These are phyloP conservation scores for Orussus abietinus DNA, from an alignment of 1,140 invertebrate genomes.

Conservation along the genomic window DNA sequence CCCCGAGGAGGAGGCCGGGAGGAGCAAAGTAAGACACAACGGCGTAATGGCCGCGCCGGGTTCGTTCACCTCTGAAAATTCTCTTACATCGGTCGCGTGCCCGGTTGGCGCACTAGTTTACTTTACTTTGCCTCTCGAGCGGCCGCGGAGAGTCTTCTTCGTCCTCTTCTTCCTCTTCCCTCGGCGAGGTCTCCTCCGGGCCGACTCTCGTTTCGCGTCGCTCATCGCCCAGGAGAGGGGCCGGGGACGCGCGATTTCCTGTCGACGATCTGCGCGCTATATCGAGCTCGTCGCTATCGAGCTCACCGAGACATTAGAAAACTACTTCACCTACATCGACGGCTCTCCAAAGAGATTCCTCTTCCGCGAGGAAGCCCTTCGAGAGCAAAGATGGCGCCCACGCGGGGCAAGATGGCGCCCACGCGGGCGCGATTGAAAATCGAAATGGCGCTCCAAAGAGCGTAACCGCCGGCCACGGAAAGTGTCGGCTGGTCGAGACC, in stretches of 20 bases:
- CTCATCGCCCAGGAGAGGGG: slow-evolving; percentile 14
- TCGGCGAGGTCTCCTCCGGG: slow-evolving; percentile 12
- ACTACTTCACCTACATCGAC: slow-evolving; percentile 43
- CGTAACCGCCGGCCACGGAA: too few relatives aligned
- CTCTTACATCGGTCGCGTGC: slow-evolving; percentile 48
- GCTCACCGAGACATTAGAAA: slow-evolving; percentile 44
- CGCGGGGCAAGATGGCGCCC: too few relatives aligned
- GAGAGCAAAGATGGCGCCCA: too few relatives aligned
- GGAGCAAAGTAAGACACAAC: slow-evolving; percentile 40
- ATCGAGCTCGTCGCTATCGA: slow-evolving; percentile 26
- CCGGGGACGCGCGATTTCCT: slow-evolving; percentile 22
- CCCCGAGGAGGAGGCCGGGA: slow-evolving; percentile 21
- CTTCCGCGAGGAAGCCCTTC: too few relatives aligned
- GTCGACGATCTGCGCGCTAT: slow-evolving; percentile 15
- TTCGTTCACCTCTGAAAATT: slow-evolving; percentile 52
- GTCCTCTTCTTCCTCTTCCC: slow-evolving; percentile 11
- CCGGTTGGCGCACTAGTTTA: slow-evolving; percentile 48
- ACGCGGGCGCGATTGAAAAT: too few relatives aligned
- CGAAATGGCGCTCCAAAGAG: too few relatives aligned
- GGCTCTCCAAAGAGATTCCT: too few relatives aligned
- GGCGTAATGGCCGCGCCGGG: slow-evolving; percentile 32
- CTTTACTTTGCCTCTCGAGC: slow-evolving; percentile 30
- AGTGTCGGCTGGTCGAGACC: too few relatives aligned
- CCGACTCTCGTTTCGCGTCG: slow-evolving; percentile 7
- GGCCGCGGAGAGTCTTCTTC: slow-evolving; percentile 21